Conservation (phyloP, 35 echinoderm and acorn worm species). For the Holothuria glaberrima region DNA sequence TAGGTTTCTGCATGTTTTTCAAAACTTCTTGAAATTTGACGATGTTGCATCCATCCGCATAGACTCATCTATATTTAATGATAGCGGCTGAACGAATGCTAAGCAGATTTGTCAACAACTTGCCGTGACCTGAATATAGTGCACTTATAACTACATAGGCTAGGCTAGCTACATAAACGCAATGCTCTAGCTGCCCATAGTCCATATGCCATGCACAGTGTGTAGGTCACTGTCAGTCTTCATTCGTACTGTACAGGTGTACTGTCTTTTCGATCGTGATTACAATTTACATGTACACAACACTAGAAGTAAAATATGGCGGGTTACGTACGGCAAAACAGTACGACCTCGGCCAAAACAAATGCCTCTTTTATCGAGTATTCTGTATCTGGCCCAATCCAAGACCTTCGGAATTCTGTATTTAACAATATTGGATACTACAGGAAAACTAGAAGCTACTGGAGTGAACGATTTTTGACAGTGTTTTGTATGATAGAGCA, state of each 20-base stretch:
- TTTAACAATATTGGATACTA: constrained; percentile 97
- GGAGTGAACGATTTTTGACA: constrained; percentile 76
- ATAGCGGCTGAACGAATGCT: neutral
- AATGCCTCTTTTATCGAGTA: constrained; percentile 63
- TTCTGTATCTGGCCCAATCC: constrained; percentile 66
- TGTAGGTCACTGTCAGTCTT: neutral
- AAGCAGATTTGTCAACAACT: neutral
- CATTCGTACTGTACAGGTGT: neutral
- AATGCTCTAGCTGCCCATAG: neutral
- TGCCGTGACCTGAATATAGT: neutral
- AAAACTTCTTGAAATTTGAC: no score
- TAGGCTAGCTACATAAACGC: neutral
- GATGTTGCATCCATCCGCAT: no score
- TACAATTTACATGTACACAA: neutral
- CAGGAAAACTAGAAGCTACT: constrained; percentile 71
- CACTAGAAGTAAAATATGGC: constrained; percentile 31
- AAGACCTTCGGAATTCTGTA: constrained; percentile 80
- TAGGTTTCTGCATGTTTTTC: neutral
- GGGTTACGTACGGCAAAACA: constrained; percentile 34
- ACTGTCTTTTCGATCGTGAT: no score
- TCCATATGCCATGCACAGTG: neutral
- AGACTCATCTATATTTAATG: no score
- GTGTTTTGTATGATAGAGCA: constrained; percentile 93
- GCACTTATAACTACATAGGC: neutral
- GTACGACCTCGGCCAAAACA: constrained; percentile 39